phyloP scores from a whole-genome alignment of 2,797 vertebrate genomes.

The Sternarchorhynchus goeldii region DNA sequence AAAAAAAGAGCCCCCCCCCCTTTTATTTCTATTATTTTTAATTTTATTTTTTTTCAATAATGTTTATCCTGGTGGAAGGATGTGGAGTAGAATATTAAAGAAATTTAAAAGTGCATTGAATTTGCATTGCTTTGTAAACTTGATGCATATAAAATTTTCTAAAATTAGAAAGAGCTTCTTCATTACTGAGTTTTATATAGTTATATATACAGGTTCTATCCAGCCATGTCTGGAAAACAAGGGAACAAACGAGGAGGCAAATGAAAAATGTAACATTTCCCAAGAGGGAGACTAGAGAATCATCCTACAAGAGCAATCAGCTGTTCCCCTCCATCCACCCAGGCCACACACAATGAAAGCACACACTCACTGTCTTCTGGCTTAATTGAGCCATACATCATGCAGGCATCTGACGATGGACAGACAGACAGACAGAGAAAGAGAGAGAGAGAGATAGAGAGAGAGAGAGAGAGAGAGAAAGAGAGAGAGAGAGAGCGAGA shows the following conservation, averaged over 20 bases:
- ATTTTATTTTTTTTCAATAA: too few species aligned
- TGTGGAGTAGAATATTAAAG: too few species aligned
- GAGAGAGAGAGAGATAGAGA: neutral
- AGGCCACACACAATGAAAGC: constrained; percentile 77
- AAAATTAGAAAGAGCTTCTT: too few species aligned
- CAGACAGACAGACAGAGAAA: constrained; percentile 19
- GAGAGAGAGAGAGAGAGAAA: neutral
- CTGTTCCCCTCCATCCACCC: constrained; percentile 69
- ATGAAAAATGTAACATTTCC: constrained; percentile 71
- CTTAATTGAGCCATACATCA: constrained; percentile 82
- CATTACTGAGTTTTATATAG: too few species aligned
- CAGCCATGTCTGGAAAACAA: too few species aligned
- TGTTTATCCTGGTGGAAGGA: too few species aligned
- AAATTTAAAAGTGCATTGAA: too few species aligned
- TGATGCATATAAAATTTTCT: too few species aligned
- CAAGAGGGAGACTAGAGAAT: constrained; percentile 61
- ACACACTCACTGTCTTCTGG: constrained; percentile 78
- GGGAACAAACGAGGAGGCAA: constrained; percentile 51
- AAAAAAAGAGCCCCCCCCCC: too few species aligned
- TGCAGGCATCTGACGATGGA: constrained; percentile 61
- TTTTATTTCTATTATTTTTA: too few species aligned
- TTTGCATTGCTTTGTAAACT: too few species aligned
- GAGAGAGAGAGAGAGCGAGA: neutral
- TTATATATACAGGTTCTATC: too few species aligned
- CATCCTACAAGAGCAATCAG: constrained; percentile 70